Evolutionary conservation across 1,140 invertebrate genomes (phyloP).

Genomic region (Ditylenchus dipsaci): DNA sequence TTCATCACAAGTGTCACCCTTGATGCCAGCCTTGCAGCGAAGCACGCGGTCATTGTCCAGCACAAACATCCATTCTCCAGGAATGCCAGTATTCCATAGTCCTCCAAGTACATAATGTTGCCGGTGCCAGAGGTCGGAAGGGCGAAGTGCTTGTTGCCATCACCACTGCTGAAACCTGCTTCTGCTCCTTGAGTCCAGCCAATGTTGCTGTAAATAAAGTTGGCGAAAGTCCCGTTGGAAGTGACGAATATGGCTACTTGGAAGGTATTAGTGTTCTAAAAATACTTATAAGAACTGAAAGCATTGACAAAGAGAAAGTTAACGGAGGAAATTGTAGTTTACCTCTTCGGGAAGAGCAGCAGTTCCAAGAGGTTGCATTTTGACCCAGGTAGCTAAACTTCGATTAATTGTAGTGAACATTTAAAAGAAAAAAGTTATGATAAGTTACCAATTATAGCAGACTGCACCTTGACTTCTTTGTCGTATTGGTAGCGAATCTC

Average conservation of each 20-base stretch:
- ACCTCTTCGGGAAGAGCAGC: slow-evolving; percentile 47
- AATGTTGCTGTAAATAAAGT: slow-evolving; percentile 58
- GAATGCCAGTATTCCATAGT: slow-evolving; percentile 56
- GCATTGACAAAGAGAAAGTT: too few relatives aligned
- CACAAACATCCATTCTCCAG: slow-evolving; percentile 58
- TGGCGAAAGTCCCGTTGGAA: slow-evolving; percentile 54
- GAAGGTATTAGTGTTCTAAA: slow-evolving; percentile 57
- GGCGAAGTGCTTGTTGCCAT: slow-evolving; percentile 42
- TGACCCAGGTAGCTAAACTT: slow-evolving; percentile 42
- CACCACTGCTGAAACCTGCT: slow-evolving; percentile 54
- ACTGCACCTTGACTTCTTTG: slow-evolving; percentile 47
- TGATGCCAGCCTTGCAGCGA: slow-evolving; percentile 53
- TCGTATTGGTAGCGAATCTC: slow-evolving; percentile 58
- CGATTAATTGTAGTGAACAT: too few relatives aligned
- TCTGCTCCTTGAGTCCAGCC: slow-evolving; percentile 58
- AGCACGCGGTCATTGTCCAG: slow-evolving; percentile 37
- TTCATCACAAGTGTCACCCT: slow-evolving; percentile 58
- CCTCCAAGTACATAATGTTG: slow-evolving; percentile 58
- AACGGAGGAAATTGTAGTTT: too few relatives aligned
- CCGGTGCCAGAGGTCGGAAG: slow-evolving; percentile 56
- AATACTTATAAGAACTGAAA: not conserved
- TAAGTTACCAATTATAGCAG: slow-evolving; percentile 29
- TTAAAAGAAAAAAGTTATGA: slow-evolving; percentile 20
- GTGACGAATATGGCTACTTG: slow-evolving; percentile 57
- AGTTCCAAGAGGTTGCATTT: slow-evolving; percentile 46